Base-by-base conservation (phyloP, 1,140 invertebrate genomes). In the Grapholita molesta region DNA sequence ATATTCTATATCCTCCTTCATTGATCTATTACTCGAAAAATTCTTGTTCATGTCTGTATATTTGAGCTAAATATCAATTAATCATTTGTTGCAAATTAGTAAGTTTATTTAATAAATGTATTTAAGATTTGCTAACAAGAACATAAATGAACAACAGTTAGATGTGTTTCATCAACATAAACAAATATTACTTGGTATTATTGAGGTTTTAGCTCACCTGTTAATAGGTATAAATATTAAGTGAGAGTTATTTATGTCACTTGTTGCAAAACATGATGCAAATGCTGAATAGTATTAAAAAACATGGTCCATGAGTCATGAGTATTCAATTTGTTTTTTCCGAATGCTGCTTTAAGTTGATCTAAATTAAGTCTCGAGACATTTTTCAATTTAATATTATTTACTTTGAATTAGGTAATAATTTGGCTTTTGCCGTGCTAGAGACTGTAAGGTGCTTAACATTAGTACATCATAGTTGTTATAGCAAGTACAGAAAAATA, bases 221-320 rank as follows among this genome's bases (percentile, higher is more conserved):
- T 35, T 48, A 48, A n/a, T 48, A 18, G 7, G 15, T 48, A 12
- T 48, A 12, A 15, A 38, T 38, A 38, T 38, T 38, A 42, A 42
- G 15, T 18, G 38, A 42, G 15, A 48, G 38, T 48, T 48, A 48
- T 48, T 48, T 48, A 15, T 48, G 38, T 48, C 24, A 61, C 55
- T 15, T 61, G 24, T 61, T 61, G 55, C 55, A 30, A 61, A 61
- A 61, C n/a, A 30, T 61, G 18, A 28, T 53, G 48, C 9, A 53
- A 53, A 53, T 55, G 52, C 24, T 55, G 12, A 24, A 23, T 24
- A 24, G 21, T 25, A 61, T 61, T 24, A 42, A 15, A 6, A 48
- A 7, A 48, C 18, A 38, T 2, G 18, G 15, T 42, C 4, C 38
- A 21, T 7, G 5, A 48, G 38, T 15, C 4, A 48, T 48, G 15